These are phyloP conservation scores for Sitta carolinensis DNA, from an alignment of 2,797 vertebrate genomes.

Conservation along the genomic window DNA sequence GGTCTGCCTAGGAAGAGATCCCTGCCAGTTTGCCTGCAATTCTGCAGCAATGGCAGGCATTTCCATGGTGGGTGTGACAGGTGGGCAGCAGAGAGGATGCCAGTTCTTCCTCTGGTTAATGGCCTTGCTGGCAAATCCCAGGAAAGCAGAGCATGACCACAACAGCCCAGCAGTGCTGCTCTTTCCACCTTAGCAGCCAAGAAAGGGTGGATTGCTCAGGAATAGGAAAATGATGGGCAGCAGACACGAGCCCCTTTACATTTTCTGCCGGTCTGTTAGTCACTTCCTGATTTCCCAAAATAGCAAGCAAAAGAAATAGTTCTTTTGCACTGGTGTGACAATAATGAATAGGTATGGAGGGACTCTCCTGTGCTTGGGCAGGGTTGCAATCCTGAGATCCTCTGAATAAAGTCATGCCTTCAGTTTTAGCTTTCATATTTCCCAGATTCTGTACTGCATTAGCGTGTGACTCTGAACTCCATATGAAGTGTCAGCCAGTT, in stretches of 20 bases:
- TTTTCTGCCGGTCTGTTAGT: neutral
- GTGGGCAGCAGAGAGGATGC: neutral
- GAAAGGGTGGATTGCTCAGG: neutral
- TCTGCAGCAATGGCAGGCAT: neutral
- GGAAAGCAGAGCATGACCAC: neutral
- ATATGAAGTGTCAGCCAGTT: too few species aligned
- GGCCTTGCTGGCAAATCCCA: neutral
- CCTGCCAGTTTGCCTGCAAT: neutral
- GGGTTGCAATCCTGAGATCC: neutral
- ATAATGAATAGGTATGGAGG: neutral
- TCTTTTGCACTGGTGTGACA: neutral
- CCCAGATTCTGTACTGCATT: too few species aligned
- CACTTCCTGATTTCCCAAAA: neutral
- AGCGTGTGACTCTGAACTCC: too few species aligned
- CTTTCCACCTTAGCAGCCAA: neutral
- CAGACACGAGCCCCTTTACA: neutral
- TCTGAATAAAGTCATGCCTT: neutral
- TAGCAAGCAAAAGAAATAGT: neutral
- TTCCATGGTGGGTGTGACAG: neutral
- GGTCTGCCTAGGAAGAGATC: neutral
- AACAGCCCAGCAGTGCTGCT: neutral
- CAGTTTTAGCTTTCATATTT: too few species aligned
- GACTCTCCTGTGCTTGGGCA: neutral
- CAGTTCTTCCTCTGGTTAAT: neutral
- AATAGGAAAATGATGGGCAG: neutral